Evolutionary conservation across 2,797 vertebrate genomes (phyloP), one percentile per base, ranked within the genome.

Genomic region (Coranthus polyacanthus): DNA sequence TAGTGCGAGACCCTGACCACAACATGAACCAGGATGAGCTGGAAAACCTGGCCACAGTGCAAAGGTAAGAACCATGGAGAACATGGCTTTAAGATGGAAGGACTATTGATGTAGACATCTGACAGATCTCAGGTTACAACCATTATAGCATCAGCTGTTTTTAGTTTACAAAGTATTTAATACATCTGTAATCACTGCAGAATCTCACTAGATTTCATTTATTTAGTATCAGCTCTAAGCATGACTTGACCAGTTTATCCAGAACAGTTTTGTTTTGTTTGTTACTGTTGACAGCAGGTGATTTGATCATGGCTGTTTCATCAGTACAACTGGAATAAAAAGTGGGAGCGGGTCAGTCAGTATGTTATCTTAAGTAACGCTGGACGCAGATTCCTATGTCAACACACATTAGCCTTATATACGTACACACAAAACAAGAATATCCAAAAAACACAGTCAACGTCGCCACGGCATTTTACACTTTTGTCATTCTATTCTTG

Each of bases 1-100:
- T 96, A 62, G 84, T 87, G 20, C 92, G 90, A 75, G 92, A 96
- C 80, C 90, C 94, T 0, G 95, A 95, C 41, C 95, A 95, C 85
- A 94, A 88, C 81, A 94, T 97, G 92, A 99, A 95, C 92, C 96
- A 97, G 85, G 97, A 97, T 66, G 96, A 98, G 78, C 84, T 96
- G 78, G 97, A 99, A 90, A 98, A 96, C 83, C 92, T 97, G 82
- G 94, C 93, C 16, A 99, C 97, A 0, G 95, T 98, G 67, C 95
- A 97, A 84, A 96, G 97, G 98, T 98, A 12, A 65, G 81, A 71
- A 49, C 21, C 17, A 0, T 0, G 13, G 11, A 39, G 12, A 3
- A 12, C 12, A 39, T 15, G n/a, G 8, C 3, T 24, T 29, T 29
- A 29, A 29, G 26, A 29, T 8, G 6, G 26, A n/a, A 29, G 26